These are phyloP conservation scores for Sciaenops ocellatus DNA, from an alignment of 2,797 vertebrate species.

Conservation along the genomic window DNA sequence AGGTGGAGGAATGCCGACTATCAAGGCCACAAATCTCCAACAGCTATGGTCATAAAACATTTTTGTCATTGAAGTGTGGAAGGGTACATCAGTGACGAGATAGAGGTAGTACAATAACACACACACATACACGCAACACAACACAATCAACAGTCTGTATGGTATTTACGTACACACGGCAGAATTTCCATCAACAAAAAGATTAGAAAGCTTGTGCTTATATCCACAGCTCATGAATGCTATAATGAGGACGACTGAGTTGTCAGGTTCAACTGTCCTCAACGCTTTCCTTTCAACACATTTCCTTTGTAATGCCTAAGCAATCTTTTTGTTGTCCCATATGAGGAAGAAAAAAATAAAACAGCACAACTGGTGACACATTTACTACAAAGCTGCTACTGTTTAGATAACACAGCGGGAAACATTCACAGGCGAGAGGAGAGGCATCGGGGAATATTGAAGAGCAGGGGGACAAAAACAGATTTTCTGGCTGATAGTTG, in stretches of 20 bases:
- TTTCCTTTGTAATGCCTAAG: slow-evolving; percentile 28
- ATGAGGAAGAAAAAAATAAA: not conserved
- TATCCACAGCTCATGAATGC: slow-evolving; percentile 58
- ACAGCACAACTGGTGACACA: slow-evolving; percentile 39
- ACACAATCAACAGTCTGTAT: not conserved
- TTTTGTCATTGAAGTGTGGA: slow-evolving; percentile 20
- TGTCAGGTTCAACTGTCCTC: slow-evolving; percentile 49
- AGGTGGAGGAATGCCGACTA: slow-evolving; percentile 5
- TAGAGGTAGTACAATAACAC: slow-evolving; percentile 16
- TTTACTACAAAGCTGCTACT: slow-evolving; percentile 46
- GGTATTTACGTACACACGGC: not conserved
- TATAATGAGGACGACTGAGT: slow-evolving; percentile 49
- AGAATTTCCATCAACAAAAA: slow-evolving; percentile 38
- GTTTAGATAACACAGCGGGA: slow-evolving; percentile 43
- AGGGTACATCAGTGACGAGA: slow-evolving; percentile 8
- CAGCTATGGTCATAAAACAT: slow-evolving; percentile 17
- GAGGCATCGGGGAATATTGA: slow-evolving; percentile 30
- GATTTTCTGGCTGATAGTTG: slow-evolving; percentile 7
- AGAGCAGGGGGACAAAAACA: slow-evolving; percentile 9
- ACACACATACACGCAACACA: slow-evolving; percentile 2
- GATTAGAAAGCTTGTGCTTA: slow-evolving; percentile 47
- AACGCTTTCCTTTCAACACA: slow-evolving; percentile 17
- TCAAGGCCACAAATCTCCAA: slow-evolving; percentile 6
- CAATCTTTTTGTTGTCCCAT: slow-evolving; percentile 48
- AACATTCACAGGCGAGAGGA: slow-evolving; percentile 11